Evolutionary conservation across 2,888 invertebrate genomes (phyloP).

Genomic region (Chrysodeixis includens): DNA sequence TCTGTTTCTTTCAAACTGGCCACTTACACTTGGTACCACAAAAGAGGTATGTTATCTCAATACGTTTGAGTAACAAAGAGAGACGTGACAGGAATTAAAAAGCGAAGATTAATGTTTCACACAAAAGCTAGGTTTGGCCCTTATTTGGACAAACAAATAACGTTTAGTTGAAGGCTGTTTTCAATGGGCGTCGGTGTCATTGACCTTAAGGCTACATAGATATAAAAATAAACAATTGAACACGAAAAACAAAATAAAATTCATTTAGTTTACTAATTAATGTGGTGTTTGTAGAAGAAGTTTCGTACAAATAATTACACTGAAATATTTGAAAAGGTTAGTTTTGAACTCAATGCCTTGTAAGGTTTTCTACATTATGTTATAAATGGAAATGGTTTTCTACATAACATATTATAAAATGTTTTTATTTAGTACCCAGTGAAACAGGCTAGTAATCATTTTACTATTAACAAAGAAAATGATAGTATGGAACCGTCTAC

Average conservation of each 20-base stretch:
- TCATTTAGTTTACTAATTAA: constrained; percentile 16
- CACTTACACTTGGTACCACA: background rate
- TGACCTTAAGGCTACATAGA: background rate
- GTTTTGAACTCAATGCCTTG: no score
- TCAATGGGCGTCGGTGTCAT: background rate
- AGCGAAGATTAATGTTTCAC: background rate
- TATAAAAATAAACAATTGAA: background rate
- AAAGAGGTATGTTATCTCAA: constrained; percentile 5
- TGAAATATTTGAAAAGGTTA: no score
- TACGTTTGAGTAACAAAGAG: background rate
- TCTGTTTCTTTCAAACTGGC: no score
- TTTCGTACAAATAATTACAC: no score
- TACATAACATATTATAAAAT: no score
- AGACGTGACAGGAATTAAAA: background rate
- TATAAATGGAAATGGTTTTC: no score
- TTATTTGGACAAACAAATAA: background rate
- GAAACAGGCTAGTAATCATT: no score
- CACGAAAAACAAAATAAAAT: background rate
- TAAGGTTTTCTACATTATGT: no score
- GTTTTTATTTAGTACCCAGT: no score
- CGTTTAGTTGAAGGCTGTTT: background rate
- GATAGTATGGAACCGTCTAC: no score
- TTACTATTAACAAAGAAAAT: no score
- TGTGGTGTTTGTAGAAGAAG: constrained; percentile 17
- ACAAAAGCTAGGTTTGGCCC: background rate